These are phyloP conservation scores for Urophycis tenuis DNA, from an alignment of 2,797 vertebrate species.

Conservation along the genomic window DNA sequence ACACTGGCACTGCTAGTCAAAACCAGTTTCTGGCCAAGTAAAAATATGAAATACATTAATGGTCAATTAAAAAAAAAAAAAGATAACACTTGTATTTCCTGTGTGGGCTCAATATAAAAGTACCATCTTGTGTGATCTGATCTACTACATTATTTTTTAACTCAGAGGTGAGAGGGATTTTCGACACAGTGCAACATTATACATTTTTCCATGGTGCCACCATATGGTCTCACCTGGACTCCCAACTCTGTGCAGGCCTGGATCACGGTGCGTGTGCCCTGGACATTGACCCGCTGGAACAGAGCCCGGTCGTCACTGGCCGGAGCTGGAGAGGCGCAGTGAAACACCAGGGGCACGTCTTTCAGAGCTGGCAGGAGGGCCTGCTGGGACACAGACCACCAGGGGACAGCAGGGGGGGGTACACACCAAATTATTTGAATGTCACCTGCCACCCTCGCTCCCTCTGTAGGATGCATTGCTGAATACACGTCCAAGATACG, in stretches of 20 bases:
- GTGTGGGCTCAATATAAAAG: neutral
- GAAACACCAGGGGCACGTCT: conserved; percentile 82
- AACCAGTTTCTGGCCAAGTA: conserved; percentile 78
- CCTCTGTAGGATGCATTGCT: neutral
- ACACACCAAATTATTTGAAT: too few species aligned
- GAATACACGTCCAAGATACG: neutral
- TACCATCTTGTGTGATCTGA: neutral
- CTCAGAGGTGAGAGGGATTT: neutral
- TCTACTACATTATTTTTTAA: neutral
- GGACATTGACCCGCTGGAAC: conserved; percentile 85
- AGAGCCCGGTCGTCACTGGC: conserved; percentile 79
- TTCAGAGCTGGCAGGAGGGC: conserved; percentile 80
- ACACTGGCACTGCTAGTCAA: conserved; percentile 97
- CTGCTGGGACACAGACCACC: conserved; percentile 68
- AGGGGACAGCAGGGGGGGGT: conserved; percentile 5
- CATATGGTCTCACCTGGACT: conserved; percentile 75
- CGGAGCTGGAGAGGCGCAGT: conserved; percentile 90
- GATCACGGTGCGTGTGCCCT: conserved; percentile 81
- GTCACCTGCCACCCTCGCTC: neutral
- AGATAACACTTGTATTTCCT: neutral
- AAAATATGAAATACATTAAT: neutral
- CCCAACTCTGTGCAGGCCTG: conserved; percentile 82
- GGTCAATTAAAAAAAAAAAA: too few species aligned
- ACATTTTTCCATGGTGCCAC: neutral
- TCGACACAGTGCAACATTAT: too few species aligned